Evolutionary conservation across 2,113 vertebrate genomes (phyloP), one percentile per base, ranked within the genome.

Genomic region (Thalassarche chlororhynchos): DNA sequence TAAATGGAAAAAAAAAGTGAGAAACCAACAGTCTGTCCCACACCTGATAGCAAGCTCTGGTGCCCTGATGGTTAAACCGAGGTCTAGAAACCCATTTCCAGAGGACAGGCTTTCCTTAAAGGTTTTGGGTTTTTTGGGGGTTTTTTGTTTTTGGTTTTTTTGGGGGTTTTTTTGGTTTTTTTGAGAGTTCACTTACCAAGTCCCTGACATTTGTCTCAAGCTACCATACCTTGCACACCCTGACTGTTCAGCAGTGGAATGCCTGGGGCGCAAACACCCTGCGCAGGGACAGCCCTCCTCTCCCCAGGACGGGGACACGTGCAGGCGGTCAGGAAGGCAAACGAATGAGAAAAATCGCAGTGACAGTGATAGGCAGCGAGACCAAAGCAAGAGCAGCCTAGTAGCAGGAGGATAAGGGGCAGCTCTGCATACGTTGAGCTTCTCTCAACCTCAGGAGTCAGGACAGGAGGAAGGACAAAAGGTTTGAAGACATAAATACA

Each of bases 301-400:
- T 85, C 12, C 14, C 14, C 71, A 68, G 34, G 42, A 87, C 2
- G 0, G 4, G 29, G 57, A 79, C 42, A 17, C 0, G 2, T 7
- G 17, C 23, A 9, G 57, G 46, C 6, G 1, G n/a, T 14, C 68
- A 58, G 31, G 34, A 68, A 68, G 46, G 46, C 14, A 78, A 74
- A 74, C 0, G 4, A 77, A 18, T 1, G 18, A 31, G 58, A 60
- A 74, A 69, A 65, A 46, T 36, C 4, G 0, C 16, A 34, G 19
- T 7, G 36, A 38, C 8, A 1, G 7, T 2, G 5, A 60, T 2
- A 38, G 38, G 1, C 55, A 12, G 46, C 8, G 1, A 31, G 9
- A 24, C 2, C 17, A 32, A 84, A 80, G 24, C 17, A 10, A 66
- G 24, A 66, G 54, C 8, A 44, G 16, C 16, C 38, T 18, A 29